These are phyloP conservation scores for Scyliorhinus canicula DNA, from an alignment of 2,797 vertebrate genomes.

Conservation along the genomic window DNA sequence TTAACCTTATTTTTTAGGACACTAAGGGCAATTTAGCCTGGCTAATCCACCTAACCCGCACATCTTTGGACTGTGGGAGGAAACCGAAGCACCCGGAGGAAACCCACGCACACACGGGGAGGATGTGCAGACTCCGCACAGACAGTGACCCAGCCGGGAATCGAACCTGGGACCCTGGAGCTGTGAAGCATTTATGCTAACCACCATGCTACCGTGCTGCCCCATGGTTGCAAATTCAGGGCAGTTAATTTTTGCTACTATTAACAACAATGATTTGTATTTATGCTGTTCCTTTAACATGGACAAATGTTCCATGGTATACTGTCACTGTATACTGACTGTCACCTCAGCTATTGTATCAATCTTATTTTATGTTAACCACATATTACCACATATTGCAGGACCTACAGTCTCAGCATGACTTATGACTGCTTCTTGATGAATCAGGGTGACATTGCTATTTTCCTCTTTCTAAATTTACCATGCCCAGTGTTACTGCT, in stretches of 20 bases:
- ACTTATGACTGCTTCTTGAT: background rate
- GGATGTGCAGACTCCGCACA: no score
- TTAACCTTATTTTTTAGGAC: no score
- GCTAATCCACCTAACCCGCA: no score
- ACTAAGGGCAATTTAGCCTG: no score
- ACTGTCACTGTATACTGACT: background rate
- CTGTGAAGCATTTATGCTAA: no score
- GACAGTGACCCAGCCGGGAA: no score
- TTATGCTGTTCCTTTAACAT: background rate
- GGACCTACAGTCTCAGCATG: background rate
- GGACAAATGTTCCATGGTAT: background rate
- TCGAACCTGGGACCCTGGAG: no score
- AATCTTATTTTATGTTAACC: background rate
- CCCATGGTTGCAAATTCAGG: background rate
- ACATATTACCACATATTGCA: background rate
- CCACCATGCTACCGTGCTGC: no score
- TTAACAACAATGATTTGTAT: background rate
- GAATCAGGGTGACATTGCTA: background rate
- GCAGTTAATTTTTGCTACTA: background rate
- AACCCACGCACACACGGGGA: no score
- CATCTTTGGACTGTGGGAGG: no score
- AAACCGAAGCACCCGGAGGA: no score
- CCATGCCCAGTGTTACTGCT: background rate
- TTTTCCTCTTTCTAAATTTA: background rate
- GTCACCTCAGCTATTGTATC: background rate